Evolutionary conservation across 2,888 invertebrate genomes (phyloP).

Genomic region (Deilephila porcellus): DNA sequence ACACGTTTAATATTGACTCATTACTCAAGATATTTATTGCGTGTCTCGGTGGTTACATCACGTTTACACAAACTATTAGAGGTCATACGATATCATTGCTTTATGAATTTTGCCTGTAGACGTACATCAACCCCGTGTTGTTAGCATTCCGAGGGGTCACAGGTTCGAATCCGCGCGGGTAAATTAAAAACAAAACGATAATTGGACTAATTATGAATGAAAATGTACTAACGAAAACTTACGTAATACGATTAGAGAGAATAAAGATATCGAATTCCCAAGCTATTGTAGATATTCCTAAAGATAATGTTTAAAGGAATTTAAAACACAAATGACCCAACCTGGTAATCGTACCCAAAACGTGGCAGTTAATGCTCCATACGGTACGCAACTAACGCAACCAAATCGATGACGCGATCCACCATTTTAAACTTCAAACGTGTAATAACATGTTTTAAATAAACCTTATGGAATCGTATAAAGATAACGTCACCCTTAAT

Average conservation of each 20-base stretch:
- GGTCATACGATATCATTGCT: slow-evolving; percentile 18
- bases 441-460: slow-evolving; percentile 4
- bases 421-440: background rate
- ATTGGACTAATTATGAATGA: background rate
- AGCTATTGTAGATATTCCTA: background rate
- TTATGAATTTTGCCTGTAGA: slow-evolving; percentile 2
- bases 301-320: background rate
- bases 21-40: background rate
- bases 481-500: slow-evolving; percentile 1
- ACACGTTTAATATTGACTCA: background rate
- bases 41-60: slow-evolving; percentile 28
- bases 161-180: background rate
- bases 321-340: background rate
- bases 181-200: background rate
- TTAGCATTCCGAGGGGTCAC: background rate
- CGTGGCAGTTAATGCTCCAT: background rate
- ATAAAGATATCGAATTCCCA: background rate
- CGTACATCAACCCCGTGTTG: background rate
- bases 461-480: background rate
- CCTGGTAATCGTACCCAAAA: background rate
- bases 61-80: slow-evolving; percentile 27
- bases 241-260: too few relatives aligned
- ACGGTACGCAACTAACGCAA: background rate
- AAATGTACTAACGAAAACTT: background rate
- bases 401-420: slow-evolving; percentile 1